Evolutionary conservation across 1,140 invertebrate species (phyloP), one percentile per base, ranked within the genome.

Genomic region (Drosophila trapezifrons): DNA sequence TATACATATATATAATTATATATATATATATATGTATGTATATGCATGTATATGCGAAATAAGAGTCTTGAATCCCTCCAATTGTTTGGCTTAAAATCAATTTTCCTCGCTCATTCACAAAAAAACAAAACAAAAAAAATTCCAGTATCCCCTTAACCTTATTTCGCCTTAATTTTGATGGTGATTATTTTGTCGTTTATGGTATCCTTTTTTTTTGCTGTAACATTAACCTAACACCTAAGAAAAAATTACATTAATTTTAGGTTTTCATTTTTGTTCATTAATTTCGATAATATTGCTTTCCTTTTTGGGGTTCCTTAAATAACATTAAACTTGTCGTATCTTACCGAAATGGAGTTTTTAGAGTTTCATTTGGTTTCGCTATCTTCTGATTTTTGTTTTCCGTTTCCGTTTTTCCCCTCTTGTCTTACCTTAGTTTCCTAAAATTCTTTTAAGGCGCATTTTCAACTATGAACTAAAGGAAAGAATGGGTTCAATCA

Each of bases 51-150:
- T 81, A 78, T 86, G 86, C 72, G 78, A 86, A 86, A 86, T 86
- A 86, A 86, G 83, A 86, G 83, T 86, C 83, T 86, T 86, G 67
- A 86, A 87, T 86, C 83, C 83, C 83, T 86, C 83, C 83, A 86
- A 82, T 79, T 58, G 27, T 66, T 86, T 77, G 66, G 57, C 60
- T 80, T 85, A 70, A 71, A 71, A 71, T 71, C 64, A 71, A 71
- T 70, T 54, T 25, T 70, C n/a, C 62, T 67, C 29, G 20, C 37
- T 37, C 10, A 20, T 37, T 69, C 73, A 60, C 29, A 43, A 64
- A 74, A 74, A 51, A 18, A 12, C 35, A 10, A 32, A 12, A 18
- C 17, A 13, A 52, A 52, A 52, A 49, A 76, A 76, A 76, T 47
- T 52, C 40, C 18, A 64, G 12, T 59, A 35, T 25, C 40, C 32